Percentiles rank a stretch among this genome's conserved stretches.
Evolutionary conservation across 2,113 vertebrate genomes (phyloP).

Genomic region (Mastomys natalensis): DNA sequence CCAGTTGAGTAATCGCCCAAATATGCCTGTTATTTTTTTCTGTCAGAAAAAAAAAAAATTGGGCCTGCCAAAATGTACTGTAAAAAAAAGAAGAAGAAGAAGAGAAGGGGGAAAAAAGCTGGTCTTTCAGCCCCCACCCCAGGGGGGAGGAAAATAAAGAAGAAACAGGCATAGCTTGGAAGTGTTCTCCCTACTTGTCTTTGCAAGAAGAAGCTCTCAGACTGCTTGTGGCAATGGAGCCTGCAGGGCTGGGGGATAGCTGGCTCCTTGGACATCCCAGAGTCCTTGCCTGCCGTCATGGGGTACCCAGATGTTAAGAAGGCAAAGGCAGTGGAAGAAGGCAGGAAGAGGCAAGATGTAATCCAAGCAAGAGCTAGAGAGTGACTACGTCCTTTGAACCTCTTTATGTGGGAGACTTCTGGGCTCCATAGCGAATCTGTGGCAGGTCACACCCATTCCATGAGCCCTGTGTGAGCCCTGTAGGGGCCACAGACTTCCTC

Average conservation of each 20-base stretch:
- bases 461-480: background rate
- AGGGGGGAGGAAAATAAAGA: slow-evolving; percentile 74
- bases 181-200: slow-evolving; percentile 65
- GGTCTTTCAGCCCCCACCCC: slow-evolving; percentile 64
- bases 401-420: background rate
- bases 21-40: slow-evolving; percentile 88
- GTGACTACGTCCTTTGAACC: background rate
- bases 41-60: slow-evolving; percentile 77
- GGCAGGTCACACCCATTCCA: background rate
- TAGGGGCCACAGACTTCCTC: background rate
- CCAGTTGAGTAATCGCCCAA: slow-evolving; percentile 89
- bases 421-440: background rate
- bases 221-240: slow-evolving; percentile 11
- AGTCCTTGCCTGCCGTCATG: background rate
- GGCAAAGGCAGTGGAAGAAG: background rate
- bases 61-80: slow-evolving; percentile 86
- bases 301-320: background rate
- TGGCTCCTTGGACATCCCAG: background rate
- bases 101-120: background rate
- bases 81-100: slow-evolving; percentile 50
- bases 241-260: background rate
- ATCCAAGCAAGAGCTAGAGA: background rate
- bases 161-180: slow-evolving; percentile 71
- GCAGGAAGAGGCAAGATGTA: background rate
- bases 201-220: slow-evolving; percentile 64